A percentile compares a stretch with the other conserved stretches of the same genome.
Evolutionary conservation across 2,797 vertebrate genomes (phyloP).

Genomic region (Malacoctenus gilli): DNA sequence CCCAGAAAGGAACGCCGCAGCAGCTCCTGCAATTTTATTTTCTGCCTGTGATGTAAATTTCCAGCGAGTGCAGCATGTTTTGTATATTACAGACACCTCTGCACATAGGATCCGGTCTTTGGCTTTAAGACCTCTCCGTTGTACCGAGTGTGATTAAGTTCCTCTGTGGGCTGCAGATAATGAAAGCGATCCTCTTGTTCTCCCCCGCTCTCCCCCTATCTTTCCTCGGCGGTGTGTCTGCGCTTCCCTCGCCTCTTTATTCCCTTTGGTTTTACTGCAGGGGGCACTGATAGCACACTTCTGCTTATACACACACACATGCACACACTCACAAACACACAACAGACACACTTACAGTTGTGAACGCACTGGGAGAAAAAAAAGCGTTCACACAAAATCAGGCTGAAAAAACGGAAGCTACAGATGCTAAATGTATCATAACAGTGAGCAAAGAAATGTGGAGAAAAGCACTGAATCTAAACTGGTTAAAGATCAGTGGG

Average conservation of each 20-base stretch:
- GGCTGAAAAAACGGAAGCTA: not conserved
- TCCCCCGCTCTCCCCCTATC: slow-evolving; percentile 31
- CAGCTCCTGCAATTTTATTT: slow-evolving; percentile 6
- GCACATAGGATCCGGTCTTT: slow-evolving; percentile 40
- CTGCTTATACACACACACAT: slow-evolving; percentile 38
- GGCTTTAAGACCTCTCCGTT: slow-evolving; percentile 75
- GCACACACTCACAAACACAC: slow-evolving; percentile 39
- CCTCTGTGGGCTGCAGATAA: slow-evolving; percentile 88
- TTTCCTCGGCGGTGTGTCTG: slow-evolving; percentile 28
- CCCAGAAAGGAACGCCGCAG: not conserved
- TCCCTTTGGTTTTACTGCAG: slow-evolving; percentile 79
- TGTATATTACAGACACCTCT: slow-evolving; percentile 39
- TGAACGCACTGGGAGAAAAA: slow-evolving; percentile 15
- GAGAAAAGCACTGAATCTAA: no score
- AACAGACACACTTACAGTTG: slow-evolving; percentile 11
- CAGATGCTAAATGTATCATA: not conserved
- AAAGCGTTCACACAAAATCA: slow-evolving; percentile 12
- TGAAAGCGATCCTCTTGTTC: slow-evolving; percentile 79
- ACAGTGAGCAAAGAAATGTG: not conserved
- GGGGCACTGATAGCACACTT: slow-evolving; percentile 72
- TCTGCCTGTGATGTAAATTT: slow-evolving; percentile 18
- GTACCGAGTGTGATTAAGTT: slow-evolving; percentile 88
- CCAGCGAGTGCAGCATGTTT: slow-evolving; percentile 8
- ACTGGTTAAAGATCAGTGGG: no score
- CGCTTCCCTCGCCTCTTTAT: slow-evolving; percentile 48